phyloP scores from a whole-genome alignment of 2,797 vertebrate species.

The Xiphorhynchus erythropygius region DNA sequence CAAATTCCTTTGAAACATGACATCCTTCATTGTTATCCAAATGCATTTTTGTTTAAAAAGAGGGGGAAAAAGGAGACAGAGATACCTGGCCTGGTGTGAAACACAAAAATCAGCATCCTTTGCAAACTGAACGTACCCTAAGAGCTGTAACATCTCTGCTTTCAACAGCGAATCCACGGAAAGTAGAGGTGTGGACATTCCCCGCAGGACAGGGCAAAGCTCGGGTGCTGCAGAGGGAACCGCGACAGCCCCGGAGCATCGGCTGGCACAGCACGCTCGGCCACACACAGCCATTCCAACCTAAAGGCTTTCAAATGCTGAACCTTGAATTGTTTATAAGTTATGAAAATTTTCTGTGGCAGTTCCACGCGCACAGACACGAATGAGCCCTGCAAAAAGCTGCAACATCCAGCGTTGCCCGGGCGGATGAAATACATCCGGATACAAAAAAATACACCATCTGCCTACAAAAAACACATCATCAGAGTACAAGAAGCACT shows the following conservation, averaged over 20 bases:
- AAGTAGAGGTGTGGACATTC: rapidly evolving
- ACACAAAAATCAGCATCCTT: background rate
- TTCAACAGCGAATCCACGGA: background rate
- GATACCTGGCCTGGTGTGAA: background rate
- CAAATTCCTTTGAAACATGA: background rate
- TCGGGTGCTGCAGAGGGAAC: rapidly evolving
- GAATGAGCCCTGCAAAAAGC: rapidly evolving
- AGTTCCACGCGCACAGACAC: rapidly evolving
- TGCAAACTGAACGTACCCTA: background rate
- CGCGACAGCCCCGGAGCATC: too few relatives aligned
- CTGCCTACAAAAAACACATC: background rate
- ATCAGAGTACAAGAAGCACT: rapidly evolving
- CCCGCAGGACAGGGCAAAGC: background rate
- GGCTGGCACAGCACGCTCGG: rapidly evolving
- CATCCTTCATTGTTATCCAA: rapidly evolving
- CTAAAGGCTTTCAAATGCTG: background rate
- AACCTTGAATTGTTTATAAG: background rate
- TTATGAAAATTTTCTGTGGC: rapidly evolving
- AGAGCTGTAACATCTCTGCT: background rate
- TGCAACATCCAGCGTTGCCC: rapidly evolving
- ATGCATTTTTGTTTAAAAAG: background rate
- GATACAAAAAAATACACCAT: too few relatives aligned
- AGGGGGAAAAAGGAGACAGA: background rate
- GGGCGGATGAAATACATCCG: rapidly evolving
- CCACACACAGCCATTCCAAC: rapidly evolving